These are phyloP conservation scores for Plectus sambesii DNA, from an alignment of 1,140 invertebrate genomes.

Conservation along the genomic window DNA sequence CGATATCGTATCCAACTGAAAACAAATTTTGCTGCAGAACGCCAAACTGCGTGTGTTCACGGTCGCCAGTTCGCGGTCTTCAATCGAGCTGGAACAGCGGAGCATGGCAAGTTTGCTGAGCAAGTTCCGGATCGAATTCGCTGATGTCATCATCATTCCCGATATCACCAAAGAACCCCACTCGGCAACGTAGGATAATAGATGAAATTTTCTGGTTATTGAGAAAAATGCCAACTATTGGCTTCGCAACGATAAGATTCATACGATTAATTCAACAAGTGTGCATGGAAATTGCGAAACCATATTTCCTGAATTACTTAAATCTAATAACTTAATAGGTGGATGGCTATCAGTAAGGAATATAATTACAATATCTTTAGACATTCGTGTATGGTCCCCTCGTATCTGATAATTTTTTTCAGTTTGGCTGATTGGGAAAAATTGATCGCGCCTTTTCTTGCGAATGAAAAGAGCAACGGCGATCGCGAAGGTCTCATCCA, in stretches of 20 bases:
- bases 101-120: slow-evolving; percentile 87
- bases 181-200: slow-evolving; percentile 47
- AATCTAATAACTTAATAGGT: too few species aligned
- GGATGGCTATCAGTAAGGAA: too few species aligned
- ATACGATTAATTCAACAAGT: too few species aligned
- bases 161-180: slow-evolving; percentile 58
- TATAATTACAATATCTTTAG: too few species aligned
- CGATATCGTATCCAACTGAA: too few species aligned
- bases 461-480: slow-evolving; percentile 6
- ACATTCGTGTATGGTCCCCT: too few species aligned
- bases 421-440: slow-evolving; percentile 28
- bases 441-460: slow-evolving; percentile 31
- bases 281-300: too few species aligned
- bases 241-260: too few species aligned
- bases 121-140: slow-evolving; percentile 92
- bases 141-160: slow-evolving; percentile 71
- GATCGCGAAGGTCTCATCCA: slow-evolving; percentile 35
- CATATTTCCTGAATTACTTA: too few species aligned
- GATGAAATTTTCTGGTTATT: too few species aligned
- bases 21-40: slow-evolving; percentile 68
- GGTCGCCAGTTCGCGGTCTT: slow-evolving; percentile 76
- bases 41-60: slow-evolving; percentile 82
- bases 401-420: too few species aligned
- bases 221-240: too few species aligned
- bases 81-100: slow-evolving; percentile 72